A percentile compares a stretch with the other conserved stretches of the same genome.
These are phyloP conservation scores for Ginglymostoma cirratum DNA, from an alignment of 2,113 vertebrate genomes.

Conservation along the genomic window DNA sequence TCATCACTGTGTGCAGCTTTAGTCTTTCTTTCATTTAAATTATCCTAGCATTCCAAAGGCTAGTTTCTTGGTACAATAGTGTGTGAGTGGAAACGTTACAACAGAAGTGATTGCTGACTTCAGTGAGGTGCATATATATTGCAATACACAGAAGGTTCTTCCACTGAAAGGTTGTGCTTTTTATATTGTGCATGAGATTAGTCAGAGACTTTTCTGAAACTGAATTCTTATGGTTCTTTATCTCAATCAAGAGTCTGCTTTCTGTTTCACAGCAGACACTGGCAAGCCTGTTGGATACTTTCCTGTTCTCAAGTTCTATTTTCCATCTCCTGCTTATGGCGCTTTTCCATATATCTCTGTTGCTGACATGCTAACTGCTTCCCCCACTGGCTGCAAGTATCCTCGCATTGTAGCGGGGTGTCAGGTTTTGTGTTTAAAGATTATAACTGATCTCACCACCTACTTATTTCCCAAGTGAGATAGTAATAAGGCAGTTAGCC, in stretches of 20 bases:
- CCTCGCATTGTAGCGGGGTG: not conserved
- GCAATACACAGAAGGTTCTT: not conserved
- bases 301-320: not conserved
- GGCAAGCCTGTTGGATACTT: not conserved
- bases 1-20: not conserved
- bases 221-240: not conserved
- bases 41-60: not conserved
- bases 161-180: not conserved
- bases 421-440: not conserved
- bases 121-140: not conserved
- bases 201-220: not conserved
- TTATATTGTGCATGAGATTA: not conserved
- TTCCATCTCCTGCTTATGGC: not conserved
- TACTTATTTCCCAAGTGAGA: not conserved
- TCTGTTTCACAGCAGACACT: not conserved
- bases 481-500: not conserved
- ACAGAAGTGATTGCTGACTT: not conserved
- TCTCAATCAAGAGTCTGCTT: not conserved
- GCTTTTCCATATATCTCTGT: not conserved
- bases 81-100: not conserved
- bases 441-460: not conserved
- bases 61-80: not conserved
- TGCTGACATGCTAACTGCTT: not conserved
- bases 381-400: not conserved
- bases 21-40: not conserved